Conservation (phyloP, 1,140 invertebrate species). For the Microvelia longipes region DNA sequence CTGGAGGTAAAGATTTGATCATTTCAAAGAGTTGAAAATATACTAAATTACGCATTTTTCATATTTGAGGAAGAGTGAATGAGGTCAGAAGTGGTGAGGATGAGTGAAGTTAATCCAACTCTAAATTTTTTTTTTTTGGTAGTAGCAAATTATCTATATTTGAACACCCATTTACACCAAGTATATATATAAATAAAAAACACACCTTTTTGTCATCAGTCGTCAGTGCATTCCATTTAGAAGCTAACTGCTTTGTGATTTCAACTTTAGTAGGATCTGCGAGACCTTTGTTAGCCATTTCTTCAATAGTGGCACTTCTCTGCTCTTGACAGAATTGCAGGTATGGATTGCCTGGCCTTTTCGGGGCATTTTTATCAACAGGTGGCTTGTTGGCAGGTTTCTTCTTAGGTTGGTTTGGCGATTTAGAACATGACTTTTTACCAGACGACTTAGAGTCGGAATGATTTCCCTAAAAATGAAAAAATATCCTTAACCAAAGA, state of each 20-base stretch:
- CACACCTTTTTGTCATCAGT: conserved; percentile 50
- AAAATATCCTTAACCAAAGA: background rate
- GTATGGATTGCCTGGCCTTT: conserved; percentile 61
- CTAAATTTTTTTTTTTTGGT: no score
- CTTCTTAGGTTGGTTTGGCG: background rate
- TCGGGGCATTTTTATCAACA: conserved; percentile 57
- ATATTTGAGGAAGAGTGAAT: no score
- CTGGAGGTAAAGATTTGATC: no score
- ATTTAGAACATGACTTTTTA: background rate
- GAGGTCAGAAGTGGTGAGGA: no score
- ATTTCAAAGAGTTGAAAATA: no score
- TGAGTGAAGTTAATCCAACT: no score
- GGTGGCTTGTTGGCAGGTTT: conserved; percentile 24
- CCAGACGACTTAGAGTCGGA: no score
- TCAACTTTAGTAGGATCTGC: conserved; percentile 56
- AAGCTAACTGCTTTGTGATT: conserved; percentile 52
- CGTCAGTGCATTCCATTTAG: conserved; percentile 51
- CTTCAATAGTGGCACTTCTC: conserved; percentile 47
- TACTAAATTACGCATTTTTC: no score
- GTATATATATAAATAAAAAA: no score
- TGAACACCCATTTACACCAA: no score
- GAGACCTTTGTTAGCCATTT: conserved; percentile 37
- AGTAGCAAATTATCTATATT: no score
- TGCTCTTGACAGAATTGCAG: conserved; percentile 68
- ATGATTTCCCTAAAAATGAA: background rate